Base-by-base conservation (phyloP, 2,797 vertebrate genomes). In the Oryzias dopingdopingensis region DNA sequence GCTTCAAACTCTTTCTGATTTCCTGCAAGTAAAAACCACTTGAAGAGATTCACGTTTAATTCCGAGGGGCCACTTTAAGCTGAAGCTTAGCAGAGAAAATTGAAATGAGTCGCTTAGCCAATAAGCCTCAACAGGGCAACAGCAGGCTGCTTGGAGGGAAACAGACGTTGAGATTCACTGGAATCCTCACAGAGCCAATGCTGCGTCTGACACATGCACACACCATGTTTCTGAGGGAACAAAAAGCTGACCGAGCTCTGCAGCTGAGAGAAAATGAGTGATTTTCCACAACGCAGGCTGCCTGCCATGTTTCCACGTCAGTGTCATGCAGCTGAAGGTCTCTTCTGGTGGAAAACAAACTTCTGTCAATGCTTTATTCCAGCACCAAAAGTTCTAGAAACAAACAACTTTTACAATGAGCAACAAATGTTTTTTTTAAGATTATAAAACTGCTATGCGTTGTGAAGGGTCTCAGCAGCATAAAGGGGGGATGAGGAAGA, bases 41-140 rank as follows among this genome's bases (percentile, higher is more conserved):
- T 52, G 55, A 56, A 71, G 62, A 69, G 56, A 71, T 41, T 72
- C 41, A 10, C 65, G 66, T 72, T 78, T 72, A 64, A 85, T 76
- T 85, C 62, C 26, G 55, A 76, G 52, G 60, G 66, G 52, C 46
- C 54, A 48, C 57, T 76, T 62, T 77, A 73, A 82, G 74, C 74
- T 57, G 1, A 2, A 52, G 56, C 64, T 77, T 29, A 80, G 72
- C 65, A 14, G 69, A 23, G 42, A 43, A 37, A 50, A 56, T 13
- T 56, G 54, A 7, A 68, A 75, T 56, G 76, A 75, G 66, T 56
- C 51, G 70, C 73, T 81, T 50, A 74, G 62, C 54, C 62, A 47
- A 32, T 50, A 73, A 79, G 67, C 65, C 32, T 47, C 20, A 46
- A 67, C 59, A 26, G 52, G 56, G 74, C 45, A 7, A 61, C 70